Percentiles rank a stretch among this genome's conserved stretches.
Conservation (phyloP, 2,888 invertebrate species). For the Spodoptera picta region DNA sequence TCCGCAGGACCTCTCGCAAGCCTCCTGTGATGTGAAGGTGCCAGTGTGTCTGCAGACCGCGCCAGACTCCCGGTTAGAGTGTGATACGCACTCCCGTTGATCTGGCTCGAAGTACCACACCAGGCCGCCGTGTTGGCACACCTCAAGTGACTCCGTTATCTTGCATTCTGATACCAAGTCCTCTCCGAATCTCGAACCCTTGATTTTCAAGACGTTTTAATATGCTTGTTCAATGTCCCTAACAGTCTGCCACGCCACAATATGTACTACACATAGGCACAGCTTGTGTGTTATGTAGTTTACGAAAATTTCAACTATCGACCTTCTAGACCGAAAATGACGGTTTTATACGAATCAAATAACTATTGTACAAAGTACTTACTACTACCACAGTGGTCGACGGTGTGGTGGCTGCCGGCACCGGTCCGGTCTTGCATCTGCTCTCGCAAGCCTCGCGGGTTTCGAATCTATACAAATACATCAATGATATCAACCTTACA, state of each 20-base stretch:
- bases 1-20: conserved; percentile 93
- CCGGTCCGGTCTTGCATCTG: conserved; percentile 82
- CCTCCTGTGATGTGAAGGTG: conserved; percentile 91
- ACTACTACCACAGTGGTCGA: conserved; percentile 43
- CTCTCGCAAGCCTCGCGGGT: conserved; percentile 89
- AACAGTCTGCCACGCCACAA: no score
- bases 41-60: conserved; percentile 91
- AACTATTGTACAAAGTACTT: conserved; percentile 14
- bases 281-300: no score
- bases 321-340: no score
- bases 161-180: conserved; percentile 63
- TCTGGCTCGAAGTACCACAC: conserved; percentile 72
- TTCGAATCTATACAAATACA: conserved; percentile 87
- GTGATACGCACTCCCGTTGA: conserved; percentile 80
- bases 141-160: conserved; percentile 60
- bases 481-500: no score
- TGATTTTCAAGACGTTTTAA: background rate
- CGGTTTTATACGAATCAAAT: no score
- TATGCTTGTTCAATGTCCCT: no score
- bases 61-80: conserved; percentile 79
- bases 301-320: no score
- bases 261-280: no score
- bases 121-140: conserved; percentile 63
- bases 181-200: conserved; percentile 42
- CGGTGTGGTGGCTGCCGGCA: conserved; percentile 13